A percentile compares a stretch with the other conserved stretches of the same genome.
These are phyloP conservation scores for Anhinga anhinga DNA, from an alignment of 2,113 vertebrate species.

Conservation along the genomic window DNA sequence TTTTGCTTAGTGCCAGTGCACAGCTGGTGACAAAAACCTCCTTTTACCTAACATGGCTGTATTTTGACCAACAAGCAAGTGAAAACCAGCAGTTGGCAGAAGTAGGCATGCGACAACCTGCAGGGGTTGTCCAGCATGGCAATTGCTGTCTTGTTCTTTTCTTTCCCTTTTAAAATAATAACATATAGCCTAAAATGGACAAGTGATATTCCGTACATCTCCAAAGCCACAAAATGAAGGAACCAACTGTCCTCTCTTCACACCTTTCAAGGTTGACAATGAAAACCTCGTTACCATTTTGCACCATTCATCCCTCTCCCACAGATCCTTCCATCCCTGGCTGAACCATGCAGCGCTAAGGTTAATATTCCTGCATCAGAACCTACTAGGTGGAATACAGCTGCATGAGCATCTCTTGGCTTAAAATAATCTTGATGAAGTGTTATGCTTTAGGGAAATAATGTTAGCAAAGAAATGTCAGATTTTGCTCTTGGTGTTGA, in stretches of 20 bases:
- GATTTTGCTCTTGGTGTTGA: not conserved
- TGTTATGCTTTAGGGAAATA: slow-evolving; percentile 25
- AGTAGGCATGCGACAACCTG: fast-evolving
- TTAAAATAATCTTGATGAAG: slow-evolving; percentile 56
- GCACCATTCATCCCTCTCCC: not conserved
- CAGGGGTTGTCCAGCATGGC: not conserved
- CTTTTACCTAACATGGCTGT: fast-evolving
- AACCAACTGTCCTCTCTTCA: not conserved
- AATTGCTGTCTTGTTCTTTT: not conserved
- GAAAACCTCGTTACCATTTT: not conserved
- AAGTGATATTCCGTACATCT: not conserved
- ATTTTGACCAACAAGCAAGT: not conserved
- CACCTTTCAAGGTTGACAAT: not conserved
- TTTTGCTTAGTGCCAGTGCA: not conserved
- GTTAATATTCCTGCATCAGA: not conserved
- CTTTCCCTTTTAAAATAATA: not conserved
- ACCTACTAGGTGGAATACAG: not conserved
- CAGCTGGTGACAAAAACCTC: not conserved
- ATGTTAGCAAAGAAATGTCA: slow-evolving; percentile 40
- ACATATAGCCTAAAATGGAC: not conserved
- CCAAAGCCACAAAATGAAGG: not conserved
- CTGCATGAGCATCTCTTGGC: not conserved
- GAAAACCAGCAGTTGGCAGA: not conserved
- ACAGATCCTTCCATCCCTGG: not conserved
- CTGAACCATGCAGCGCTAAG: not conserved